phyloP scores from a whole-genome alignment of 1,140 invertebrate species.

The Conopomorpha cramerella region DNA sequence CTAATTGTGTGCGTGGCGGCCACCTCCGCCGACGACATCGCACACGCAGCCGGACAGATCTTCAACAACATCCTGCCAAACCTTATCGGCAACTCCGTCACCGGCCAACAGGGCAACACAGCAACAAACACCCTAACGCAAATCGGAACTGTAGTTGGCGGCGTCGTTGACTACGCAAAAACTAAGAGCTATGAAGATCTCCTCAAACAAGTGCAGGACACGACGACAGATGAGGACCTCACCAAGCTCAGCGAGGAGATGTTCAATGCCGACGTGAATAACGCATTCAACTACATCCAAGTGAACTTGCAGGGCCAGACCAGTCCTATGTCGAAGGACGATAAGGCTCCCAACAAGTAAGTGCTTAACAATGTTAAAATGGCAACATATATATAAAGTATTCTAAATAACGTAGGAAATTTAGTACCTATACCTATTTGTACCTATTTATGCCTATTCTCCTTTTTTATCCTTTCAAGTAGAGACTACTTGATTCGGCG shows the following conservation, averaged over 20 bases:
- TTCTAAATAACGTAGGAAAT: no score
- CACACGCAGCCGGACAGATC: conserved; percentile 43
- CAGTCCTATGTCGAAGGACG: conserved; percentile 41
- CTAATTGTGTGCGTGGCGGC: conserved; percentile 21
- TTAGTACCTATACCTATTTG: no score
- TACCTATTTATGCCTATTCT: no score
- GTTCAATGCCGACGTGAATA: conserved; percentile 51
- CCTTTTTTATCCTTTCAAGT: no score
- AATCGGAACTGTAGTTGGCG: conserved; percentile 46
- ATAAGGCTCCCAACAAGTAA: conserved; percentile 41
- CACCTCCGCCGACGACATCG: conserved; percentile 30
- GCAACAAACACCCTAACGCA: conserved; percentile 34
- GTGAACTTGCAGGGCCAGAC: conserved; percentile 52
- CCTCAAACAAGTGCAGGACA: conserved; percentile 35
- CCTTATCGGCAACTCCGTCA: conserved; percentile 32
- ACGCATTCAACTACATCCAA: conserved; percentile 46
- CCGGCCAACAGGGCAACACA: conserved; percentile 31
- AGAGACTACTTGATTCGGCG: no score
- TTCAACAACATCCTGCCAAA: conserved; percentile 46
- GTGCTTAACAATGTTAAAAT: no score
- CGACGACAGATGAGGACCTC: conserved; percentile 42
- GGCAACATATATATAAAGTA: no score
- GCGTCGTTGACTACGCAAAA: conserved; percentile 47
- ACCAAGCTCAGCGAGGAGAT: conserved; percentile 45
- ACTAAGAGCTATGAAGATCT: conserved; percentile 51